Evolutionary conservation across 2,888 invertebrate genomes (phyloP).

Genomic region (Lepeophtheirus nordmannii): DNA sequence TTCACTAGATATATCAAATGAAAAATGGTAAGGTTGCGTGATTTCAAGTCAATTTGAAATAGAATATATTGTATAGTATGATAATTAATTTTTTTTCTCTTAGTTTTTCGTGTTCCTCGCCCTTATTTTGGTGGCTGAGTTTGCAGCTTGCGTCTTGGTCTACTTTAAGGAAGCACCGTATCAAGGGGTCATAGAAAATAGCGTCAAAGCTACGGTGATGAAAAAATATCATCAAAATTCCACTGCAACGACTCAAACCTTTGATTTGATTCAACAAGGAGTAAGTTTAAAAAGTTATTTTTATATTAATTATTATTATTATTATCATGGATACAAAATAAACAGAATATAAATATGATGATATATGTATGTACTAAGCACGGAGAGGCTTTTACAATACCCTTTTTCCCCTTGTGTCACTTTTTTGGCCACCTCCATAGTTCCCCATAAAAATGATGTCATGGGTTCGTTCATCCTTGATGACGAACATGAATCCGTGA

Average conservation of each 20-base stretch:
- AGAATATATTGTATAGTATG: background rate
- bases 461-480: background rate
- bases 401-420: background rate
- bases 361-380: too few relatives aligned
- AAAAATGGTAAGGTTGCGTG: too few relatives aligned
- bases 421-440: background rate
- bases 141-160: constrained; percentile 60
- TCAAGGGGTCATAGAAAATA: constrained; percentile 46
- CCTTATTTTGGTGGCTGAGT: constrained; percentile 61
- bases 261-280: constrained; percentile 47
- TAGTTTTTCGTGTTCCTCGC: constrained; percentile 36
- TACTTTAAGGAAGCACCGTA: constrained; percentile 52
- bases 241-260: constrained; percentile 44
- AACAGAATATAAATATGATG: too few relatives aligned
- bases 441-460: too few relatives aligned
- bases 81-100: background rate
- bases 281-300: constrained; percentile 19
- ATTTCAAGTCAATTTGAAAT: too few relatives aligned
- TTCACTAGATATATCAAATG: too few relatives aligned
- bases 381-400: background rate
- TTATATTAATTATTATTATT: background rate
- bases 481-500: constrained; percentile 1
- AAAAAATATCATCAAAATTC: constrained; percentile 44
- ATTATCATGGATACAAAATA: background rate
- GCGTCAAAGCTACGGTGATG: constrained; percentile 47